A percentile compares a stretch with the other conserved stretches of the same genome.
These are phyloP conservation scores for Syngnathoides biaculeatus DNA, from an alignment of 2,113 vertebrate species.

Conservation along the genomic window DNA sequence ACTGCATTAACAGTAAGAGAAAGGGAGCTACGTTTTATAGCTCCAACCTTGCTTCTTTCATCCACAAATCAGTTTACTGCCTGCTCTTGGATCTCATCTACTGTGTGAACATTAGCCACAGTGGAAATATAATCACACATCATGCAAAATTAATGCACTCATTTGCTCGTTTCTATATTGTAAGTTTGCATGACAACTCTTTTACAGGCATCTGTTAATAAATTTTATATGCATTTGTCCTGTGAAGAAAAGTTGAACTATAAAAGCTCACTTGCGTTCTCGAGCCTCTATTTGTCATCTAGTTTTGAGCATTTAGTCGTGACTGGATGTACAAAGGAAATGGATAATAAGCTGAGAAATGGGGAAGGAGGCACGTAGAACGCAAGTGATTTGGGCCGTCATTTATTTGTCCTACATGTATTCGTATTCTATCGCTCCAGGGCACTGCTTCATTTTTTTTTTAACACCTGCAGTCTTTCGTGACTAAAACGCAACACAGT, in stretches of 20 bases:
- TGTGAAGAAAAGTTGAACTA: conserved; percentile 15
- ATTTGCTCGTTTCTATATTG: neutral
- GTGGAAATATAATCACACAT: conserved; percentile 9
- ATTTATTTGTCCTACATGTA: neutral
- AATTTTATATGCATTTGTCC: conserved; percentile 11
- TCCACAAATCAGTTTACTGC: neutral
- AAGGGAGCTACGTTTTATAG: too few relatives aligned
- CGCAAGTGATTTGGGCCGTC: neutral
- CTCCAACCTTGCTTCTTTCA: neutral
- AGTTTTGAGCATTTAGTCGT: neutral
- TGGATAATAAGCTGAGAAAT: neutral
- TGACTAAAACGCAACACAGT: conserved; percentile 4
- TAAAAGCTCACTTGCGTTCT: conserved; percentile 1
- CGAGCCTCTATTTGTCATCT: neutral
- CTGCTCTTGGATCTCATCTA: neutral
- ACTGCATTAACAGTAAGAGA: too few relatives aligned
- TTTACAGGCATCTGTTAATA: conserved; percentile 17
- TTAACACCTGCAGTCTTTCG: conserved; percentile 2
- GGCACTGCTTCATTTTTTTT: conserved; percentile 7
- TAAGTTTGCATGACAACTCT: neutral
- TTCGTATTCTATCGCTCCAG: conserved; percentile 5
- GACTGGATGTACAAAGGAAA: neutral
- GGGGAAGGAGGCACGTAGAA: neutral
- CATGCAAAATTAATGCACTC: conserved; percentile 3
- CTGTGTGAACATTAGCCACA: neutral